Base-by-base conservation (phyloP, 2,888 invertebrate species). In the Polydrusus cervinus region DNA sequence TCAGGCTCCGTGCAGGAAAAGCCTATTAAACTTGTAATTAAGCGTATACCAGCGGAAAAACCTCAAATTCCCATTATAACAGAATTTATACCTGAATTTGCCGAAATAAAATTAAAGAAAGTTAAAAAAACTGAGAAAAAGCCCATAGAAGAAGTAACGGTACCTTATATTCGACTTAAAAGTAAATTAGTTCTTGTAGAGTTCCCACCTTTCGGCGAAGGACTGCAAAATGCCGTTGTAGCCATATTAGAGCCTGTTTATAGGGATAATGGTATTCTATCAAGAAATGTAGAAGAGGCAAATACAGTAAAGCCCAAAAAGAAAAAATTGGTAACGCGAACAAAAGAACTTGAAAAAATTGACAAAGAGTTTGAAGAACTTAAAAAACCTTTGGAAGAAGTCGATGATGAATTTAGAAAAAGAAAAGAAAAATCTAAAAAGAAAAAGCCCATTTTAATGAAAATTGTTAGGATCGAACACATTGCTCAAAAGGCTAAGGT, bases 151-250 rank as follows among this genome's bases (percentile, higher is more conserved):
- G 80, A 80, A 90, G 82, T 79, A 11, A 82, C 79, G 75, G 85
- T 93, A 65, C 93, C 93, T 0, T 93, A 92, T 84, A 88, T 93
- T 49, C 89, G 92, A 82, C 87, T 94, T 0, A 93, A 93, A 82
- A 94, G 93, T 83, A 89, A 92, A 78, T 91, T 94, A n/a, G 89
- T 87, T 51, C 89, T 89, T 78, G 83, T 89, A 0, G 87, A 88
- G 64, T 88, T 88, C 76, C 87, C 88, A 65, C 86, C 87, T 40
- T 67, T 80, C 25, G 79, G 79, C 53, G 83, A 86, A 79, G 74
- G 75, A 51, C 83, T 85, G 77, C 81, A 84, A 51, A 82, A 80
- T 68, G 81, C 85, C 0, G 69, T 81, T 8, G 82, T 87, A 20
- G 84, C 85, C 53, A 80, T 85, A 71, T 79, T 87, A 78, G 80